A percentile compares a stretch with the other conserved stretches of the same genome.
phyloP scores from a whole-genome alignment of 53 echinoderm and acorn worm genomes.

The Echinarachnius parma region DNA sequence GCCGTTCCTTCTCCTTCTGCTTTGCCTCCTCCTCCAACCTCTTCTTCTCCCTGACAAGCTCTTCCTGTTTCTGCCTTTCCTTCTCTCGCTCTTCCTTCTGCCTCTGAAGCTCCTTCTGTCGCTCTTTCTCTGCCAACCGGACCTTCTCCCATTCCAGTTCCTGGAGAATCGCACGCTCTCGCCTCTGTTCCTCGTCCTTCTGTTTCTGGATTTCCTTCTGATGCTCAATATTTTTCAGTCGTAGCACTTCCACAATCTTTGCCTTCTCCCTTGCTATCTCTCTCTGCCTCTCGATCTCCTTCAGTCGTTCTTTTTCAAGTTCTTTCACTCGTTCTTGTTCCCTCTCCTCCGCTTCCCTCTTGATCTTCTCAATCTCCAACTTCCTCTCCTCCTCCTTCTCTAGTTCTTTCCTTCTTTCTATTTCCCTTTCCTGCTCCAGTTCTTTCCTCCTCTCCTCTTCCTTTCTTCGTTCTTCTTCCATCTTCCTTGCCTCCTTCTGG shows the following conservation, averaged over 20 bases:
- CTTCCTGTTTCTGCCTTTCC: conserved; percentile 19
- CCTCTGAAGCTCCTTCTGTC: conserved; percentile 18
- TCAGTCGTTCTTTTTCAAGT: conserved; percentile 8
- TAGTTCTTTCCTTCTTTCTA: conserved; percentile 15
- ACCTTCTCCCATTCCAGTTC: conserved; percentile 18
- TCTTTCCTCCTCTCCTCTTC: conserved; percentile 24
- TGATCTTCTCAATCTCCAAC: conserved; percentile 12
- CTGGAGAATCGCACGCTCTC: conserved; percentile 7
- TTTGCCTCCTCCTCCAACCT: conserved; percentile 28
- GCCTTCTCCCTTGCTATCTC: conserved; percentile 25
- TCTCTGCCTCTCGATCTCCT: conserved; percentile 17
- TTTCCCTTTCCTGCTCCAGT: conserved; percentile 12
- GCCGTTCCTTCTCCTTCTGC: conserved; percentile 1
- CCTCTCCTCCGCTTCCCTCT: not conserved
- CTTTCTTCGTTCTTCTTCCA: conserved; percentile 16
- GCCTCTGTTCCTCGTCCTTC: conserved; percentile 14
- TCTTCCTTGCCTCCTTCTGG: conserved; percentile 22
- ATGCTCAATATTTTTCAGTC: conserved; percentile 28
- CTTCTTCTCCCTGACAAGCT: conserved; percentile 33
- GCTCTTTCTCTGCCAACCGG: conserved; percentile 16
- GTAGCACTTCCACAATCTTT: conserved; percentile 16
- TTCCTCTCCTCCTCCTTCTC: conserved; percentile 26
- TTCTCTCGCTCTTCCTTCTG: conserved; percentile 31
- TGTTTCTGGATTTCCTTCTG: conserved; percentile 17
- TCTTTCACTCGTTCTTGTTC: conserved; percentile 2